Percentiles rank a stretch among this genome's conserved stretches.
These are phyloP conservation scores for Lithobates sylvaticus DNA, from an alignment of 2,797 vertebrate species.

Conservation along the genomic window DNA sequence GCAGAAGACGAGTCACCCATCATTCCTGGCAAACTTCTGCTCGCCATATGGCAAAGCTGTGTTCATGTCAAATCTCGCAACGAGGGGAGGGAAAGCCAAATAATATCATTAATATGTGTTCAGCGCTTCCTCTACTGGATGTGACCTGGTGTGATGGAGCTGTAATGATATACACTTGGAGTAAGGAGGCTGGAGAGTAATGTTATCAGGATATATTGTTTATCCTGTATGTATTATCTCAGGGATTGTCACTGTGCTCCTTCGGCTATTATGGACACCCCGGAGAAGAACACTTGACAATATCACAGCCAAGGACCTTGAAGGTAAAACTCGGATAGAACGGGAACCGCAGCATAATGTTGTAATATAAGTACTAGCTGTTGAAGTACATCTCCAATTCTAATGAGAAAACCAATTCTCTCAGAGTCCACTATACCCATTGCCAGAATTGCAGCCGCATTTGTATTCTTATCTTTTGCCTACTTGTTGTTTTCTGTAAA, in stretches of 20 bases:
- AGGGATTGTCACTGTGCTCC: neutral
- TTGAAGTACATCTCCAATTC: too few species aligned
- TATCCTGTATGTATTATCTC: neutral
- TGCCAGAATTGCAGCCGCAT: too few species aligned
- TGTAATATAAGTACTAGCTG: too few species aligned
- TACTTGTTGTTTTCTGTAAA: too few species aligned
- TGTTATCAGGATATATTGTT: conserved; percentile 4
- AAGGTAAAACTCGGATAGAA: neutral
- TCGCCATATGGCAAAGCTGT: conserved; percentile 40
- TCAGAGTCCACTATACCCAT: too few species aligned
- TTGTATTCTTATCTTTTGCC: too few species aligned
- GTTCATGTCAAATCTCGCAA: conserved; percentile 28
- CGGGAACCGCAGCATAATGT: too few species aligned
- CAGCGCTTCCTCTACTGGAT: conserved; percentile 22
- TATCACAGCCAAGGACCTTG: neutral
- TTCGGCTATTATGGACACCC: neutral
- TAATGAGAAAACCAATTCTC: too few species aligned
- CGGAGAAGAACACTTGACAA: neutral
- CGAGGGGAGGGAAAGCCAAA: neutral
- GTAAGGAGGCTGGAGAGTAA: conserved; percentile 3
- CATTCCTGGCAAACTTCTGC: conserved; percentile 40
- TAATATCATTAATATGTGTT: conserved; percentile 28
- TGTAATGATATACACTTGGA: conserved; percentile 14
- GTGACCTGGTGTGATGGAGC: conserved; percentile 22
- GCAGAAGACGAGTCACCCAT: conserved; percentile 21